Percentiles rank a stretch among this genome's conserved stretches.
Evolutionary conservation across 1,140 invertebrate species (phyloP).

Genomic region (Monochamus saltuarius): DNA sequence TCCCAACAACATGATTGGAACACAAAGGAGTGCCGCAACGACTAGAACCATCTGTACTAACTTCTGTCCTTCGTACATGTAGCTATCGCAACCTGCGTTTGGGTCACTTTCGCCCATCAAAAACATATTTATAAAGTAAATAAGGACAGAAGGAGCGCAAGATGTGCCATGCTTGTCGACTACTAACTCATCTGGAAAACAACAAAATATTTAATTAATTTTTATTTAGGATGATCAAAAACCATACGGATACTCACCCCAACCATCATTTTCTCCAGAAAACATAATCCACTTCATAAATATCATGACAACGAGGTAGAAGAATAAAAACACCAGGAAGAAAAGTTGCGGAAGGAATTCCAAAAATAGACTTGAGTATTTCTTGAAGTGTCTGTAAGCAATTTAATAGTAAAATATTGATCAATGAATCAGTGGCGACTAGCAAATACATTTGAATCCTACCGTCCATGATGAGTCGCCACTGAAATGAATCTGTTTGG

Average conservation of each 20-base stretch:
- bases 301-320: constrained; percentile 91
- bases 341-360: no score
- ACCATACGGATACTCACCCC: constrained; percentile 42
- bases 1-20: constrained; percentile 90
- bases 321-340: constrained; percentile 71
- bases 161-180: constrained; percentile 56
- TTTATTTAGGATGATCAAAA: no score
- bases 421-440: constrained; percentile 63
- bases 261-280: constrained; percentile 24
- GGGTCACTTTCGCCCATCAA: constrained; percentile 62
- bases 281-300: constrained; percentile 83
- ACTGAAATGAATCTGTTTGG: no score
- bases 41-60: constrained; percentile 74
- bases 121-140: constrained; percentile 93
- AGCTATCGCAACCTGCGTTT: constrained; percentile 60
- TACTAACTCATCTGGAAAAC: constrained; percentile 44
- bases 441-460: no score
- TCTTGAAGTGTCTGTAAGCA: no score
- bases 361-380: no score
- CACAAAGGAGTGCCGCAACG: constrained; percentile 73
- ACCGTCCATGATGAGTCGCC: no score
- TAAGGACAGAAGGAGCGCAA: constrained; percentile 86
- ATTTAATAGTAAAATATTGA: constrained; percentile 43
- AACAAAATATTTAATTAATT: constrained; percentile 17
- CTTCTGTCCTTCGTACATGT: constrained; percentile 74